These are phyloP conservation scores for Halcyon smyrnensis DNA, from an alignment of 2,797 vertebrate genomes.

Conservation along the genomic window DNA sequence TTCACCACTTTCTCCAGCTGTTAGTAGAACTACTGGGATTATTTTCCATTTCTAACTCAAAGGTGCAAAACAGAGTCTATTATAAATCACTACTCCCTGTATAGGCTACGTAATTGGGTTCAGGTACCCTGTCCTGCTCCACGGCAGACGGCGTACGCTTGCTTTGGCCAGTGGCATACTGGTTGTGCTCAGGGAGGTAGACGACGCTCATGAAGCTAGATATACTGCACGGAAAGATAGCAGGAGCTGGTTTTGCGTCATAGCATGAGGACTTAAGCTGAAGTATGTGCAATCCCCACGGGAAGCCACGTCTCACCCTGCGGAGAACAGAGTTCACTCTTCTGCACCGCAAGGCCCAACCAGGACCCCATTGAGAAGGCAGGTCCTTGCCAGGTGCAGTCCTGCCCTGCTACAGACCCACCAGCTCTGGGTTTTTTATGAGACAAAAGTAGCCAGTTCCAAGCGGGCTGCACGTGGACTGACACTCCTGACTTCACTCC, in stretches of 20 bases:
- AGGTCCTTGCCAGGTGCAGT: neutral
- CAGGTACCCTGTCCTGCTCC: neutral
- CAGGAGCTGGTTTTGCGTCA: neutral
- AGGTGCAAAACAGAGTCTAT: neutral
- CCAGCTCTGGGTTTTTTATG: neutral
- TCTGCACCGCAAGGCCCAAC: neutral
- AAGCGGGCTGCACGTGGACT: neutral
- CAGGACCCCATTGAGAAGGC: neutral
- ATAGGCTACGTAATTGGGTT: neutral
- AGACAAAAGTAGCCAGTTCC: neutral
- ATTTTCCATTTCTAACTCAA: neutral
- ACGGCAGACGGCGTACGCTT: neutral
- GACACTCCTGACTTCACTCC: neutral
- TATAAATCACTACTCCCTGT: neutral
- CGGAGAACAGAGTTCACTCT: neutral
- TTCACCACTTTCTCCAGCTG: neutral
- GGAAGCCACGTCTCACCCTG: neutral
- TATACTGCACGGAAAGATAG: neutral
- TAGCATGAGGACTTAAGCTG: neutral
- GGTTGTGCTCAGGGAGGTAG: slow-evolving; percentile 15
- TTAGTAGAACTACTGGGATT: neutral
- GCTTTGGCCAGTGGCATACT: slow-evolving; percentile 15
- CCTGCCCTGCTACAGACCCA: neutral
- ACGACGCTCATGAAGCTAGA: neutral
- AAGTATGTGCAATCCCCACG: neutral